These are phyloP conservation scores for Lepidocolaptes lacrymiger DNA, from an alignment of 2,797 vertebrate species.

Conservation along the genomic window DNA sequence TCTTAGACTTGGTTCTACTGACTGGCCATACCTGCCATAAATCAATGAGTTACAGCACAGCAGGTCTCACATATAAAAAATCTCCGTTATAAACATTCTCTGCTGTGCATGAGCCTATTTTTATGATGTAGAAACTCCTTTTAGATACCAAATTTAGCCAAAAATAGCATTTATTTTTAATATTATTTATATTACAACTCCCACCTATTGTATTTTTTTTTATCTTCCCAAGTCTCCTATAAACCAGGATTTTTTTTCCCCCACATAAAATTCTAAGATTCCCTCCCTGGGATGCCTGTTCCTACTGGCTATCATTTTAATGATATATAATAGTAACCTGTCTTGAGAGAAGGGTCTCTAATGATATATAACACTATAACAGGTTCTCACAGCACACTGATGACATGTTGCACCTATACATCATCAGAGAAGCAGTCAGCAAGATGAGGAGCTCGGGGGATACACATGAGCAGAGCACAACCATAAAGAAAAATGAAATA, in stretches of 20 bases:
- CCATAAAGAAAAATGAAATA: constrained; percentile 29
- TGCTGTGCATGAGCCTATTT: background rate
- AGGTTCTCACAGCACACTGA: constrained; percentile 30
- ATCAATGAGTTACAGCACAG: background rate
- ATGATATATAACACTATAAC: constrained; percentile 43
- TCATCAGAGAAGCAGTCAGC: constrained; percentile 39
- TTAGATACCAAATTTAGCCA: background rate
- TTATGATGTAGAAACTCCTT: background rate
- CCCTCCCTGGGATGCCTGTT: constrained; percentile 23
- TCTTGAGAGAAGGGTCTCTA: constrained; percentile 34
- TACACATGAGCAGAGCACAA: background rate
- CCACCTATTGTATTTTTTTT: background rate
- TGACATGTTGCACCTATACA: constrained; percentile 31
- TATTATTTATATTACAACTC: background rate
- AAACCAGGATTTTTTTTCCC: background rate
- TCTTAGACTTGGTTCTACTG: background rate
- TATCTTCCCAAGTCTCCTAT: background rate
- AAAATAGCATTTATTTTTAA: constrained; percentile 7
- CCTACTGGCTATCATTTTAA: constrained; percentile 38
- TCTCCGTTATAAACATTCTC: background rate
- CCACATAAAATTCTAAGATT: constrained; percentile 20
- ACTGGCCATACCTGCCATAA: background rate
- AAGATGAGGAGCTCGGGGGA: constrained; percentile 32
- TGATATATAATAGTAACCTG: constrained; percentile 63
- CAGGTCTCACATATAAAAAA: background rate